Evolutionary conservation across 1,140 invertebrate genomes (phyloP).

Genomic region (Subanguina moxae): DNA sequence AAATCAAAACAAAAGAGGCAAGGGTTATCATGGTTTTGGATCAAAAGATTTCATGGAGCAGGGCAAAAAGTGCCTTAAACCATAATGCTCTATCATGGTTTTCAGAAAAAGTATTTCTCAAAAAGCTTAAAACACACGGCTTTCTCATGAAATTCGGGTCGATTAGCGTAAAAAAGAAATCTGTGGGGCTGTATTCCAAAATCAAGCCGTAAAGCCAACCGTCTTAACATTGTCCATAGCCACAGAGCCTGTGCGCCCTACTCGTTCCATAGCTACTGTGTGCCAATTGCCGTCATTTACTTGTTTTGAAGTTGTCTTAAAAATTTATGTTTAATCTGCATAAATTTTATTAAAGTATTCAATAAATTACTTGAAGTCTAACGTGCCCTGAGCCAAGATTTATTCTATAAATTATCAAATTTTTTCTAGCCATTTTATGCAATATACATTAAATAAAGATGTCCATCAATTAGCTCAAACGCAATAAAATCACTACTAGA

Average conservation of each 20-base stretch:
- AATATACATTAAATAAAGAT: conserved; percentile 75
- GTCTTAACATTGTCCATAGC: conserved; percentile 80
- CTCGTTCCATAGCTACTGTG: conserved; percentile 74
- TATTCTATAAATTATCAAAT: conserved; percentile 60
- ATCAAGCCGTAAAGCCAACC: too few relatives aligned
- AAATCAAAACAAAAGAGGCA: too few relatives aligned
- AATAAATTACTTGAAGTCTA: conserved; percentile 65
- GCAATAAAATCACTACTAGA: conserved; percentile 77
- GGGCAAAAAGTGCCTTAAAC: too few relatives aligned
- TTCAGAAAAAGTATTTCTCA: too few relatives aligned
- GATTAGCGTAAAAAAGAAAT: too few relatives aligned
- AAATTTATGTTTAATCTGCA: conserved; percentile 6
- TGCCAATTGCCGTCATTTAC: conserved; percentile 88
- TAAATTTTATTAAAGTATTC: not conserved
- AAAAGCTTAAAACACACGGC: too few relatives aligned
- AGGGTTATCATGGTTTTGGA: too few relatives aligned
- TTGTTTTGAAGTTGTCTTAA: conserved; percentile 71
- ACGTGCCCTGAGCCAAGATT: conserved; percentile 84
- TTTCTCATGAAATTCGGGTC: too few relatives aligned
- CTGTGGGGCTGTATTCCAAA: too few relatives aligned
- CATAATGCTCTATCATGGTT: too few relatives aligned
- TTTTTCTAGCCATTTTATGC: not conserved
- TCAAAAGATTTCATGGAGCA: too few relatives aligned
- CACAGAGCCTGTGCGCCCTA: conserved; percentile 76
- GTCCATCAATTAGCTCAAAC: conserved; percentile 84